Percentiles rank a stretch among this genome's conserved stretches.
Conservation (phyloP, 2,797 vertebrate genomes). For the Ficedula albicollis region DNA sequence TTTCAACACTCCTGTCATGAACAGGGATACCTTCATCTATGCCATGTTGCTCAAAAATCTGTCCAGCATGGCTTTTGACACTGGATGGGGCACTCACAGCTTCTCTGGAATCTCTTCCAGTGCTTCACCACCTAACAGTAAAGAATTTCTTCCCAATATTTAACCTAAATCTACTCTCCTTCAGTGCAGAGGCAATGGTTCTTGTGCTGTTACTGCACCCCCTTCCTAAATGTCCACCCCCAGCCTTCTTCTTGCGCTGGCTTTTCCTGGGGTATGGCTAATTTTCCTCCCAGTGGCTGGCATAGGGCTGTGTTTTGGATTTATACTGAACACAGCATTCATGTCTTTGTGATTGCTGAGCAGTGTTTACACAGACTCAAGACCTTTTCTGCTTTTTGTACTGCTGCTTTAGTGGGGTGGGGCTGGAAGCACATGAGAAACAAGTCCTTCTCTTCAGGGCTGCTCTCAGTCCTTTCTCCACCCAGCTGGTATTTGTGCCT, state of each 20-base stretch:
- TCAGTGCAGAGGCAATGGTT: accelerated
- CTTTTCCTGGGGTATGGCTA: neutral
- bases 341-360: neutral
- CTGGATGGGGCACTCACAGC: neutral
- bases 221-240: neutral
- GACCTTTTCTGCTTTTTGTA: neutral
- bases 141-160: neutral
- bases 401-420: no score
- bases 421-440: no score
- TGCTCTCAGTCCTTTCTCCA: neutral
- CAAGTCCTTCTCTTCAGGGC: neutral
- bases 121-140: neutral
- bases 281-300: neutral
- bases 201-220: neutral
- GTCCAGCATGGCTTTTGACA: neutral
- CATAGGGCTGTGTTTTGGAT: neutral
- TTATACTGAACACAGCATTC: neutral
- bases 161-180: neutral
- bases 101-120: neutral
- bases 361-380: neutral
- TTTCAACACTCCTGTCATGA: neutral
- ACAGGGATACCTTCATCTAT: neutral
- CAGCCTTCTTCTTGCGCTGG: neutral
- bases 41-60: neutral
- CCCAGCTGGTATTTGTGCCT: neutral